Evolutionary conservation across 2,888 invertebrate species (phyloP).

Genomic region (Apamea anceps): DNA sequence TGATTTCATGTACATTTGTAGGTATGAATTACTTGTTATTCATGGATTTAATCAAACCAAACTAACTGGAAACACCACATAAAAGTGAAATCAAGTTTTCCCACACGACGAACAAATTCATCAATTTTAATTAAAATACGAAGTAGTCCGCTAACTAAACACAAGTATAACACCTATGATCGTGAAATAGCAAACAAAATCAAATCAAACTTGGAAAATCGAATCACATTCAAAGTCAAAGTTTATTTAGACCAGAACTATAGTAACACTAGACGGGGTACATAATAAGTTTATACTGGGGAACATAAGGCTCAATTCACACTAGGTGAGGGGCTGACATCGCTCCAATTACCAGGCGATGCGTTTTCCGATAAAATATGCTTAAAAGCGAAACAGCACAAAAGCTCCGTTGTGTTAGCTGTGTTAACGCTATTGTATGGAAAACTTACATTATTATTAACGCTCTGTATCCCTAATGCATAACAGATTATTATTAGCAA

Average conservation of each 20-base stretch:
- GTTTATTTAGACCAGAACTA: conserved; percentile 47
- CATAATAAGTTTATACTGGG: conserved; percentile 43
- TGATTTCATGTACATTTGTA: not conserved
- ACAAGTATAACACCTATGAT: conserved; percentile 31
- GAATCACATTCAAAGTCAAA: conserved; percentile 56
- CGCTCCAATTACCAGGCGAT: conserved; percentile 41
- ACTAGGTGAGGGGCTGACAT: conserved; percentile 17
- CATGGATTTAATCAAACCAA: conserved; percentile 5
- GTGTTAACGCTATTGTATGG: conserved; percentile 5
- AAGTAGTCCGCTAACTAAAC: conserved; percentile 18
- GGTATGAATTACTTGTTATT: not conserved
- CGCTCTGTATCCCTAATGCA: conserved; percentile 3
- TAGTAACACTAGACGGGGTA: conserved; percentile 42
- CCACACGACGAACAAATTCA: conserved; percentile 22
- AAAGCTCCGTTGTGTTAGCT: not conserved
- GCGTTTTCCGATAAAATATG: conserved; percentile 31
- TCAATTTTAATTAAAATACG: conserved; percentile 38
- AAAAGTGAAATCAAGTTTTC: conserved; percentile 20
- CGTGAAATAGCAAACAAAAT: conserved; percentile 56
- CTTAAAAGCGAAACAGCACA: conserved; percentile 23
- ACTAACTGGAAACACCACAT: conserved; percentile 1
- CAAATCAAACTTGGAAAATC: conserved; percentile 63
- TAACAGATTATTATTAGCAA: not conserved
- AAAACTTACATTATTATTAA: not conserved
- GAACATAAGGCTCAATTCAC: conserved; percentile 40